Conservation (phyloP, 2,797 vertebrate species). For the Xenentodon cancila region DNA sequence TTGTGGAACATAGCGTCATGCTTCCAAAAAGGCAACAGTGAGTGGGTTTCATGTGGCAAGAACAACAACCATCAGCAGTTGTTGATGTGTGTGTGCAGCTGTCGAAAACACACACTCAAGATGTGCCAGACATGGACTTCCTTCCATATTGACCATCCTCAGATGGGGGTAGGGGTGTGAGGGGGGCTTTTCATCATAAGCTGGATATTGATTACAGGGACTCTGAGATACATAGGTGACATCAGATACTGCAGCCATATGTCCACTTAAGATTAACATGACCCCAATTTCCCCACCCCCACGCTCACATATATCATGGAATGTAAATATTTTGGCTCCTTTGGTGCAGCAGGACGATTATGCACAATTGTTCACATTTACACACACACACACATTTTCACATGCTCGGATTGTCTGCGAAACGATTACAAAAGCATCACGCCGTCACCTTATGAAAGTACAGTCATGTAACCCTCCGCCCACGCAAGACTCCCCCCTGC, state of each 20-base stretch:
- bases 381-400: neutral
- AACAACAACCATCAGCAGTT: constrained; percentile 65
- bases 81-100: constrained; percentile 34
- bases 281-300: constrained; percentile 2
- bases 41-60: constrained; percentile 43
- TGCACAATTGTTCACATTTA: too few relatives aligned
- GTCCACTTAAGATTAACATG: constrained; percentile 32
- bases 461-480: constrained; percentile 20
- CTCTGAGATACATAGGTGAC: constrained; percentile 37
- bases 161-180: neutral
- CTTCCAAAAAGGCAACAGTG: constrained; percentile 13
- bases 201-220: constrained; percentile 68
- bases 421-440: constrained; percentile 17
- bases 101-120: constrained; percentile 21
- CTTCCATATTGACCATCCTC: constrained; percentile 40
- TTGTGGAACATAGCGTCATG: constrained; percentile 9
- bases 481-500: neutral
- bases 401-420: neutral
- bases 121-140: constrained; percentile 31
- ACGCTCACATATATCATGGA: neutral
- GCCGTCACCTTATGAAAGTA: constrained; percentile 38
- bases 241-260: constrained; percentile 65
- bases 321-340: neutral
- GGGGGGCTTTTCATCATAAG: constrained; percentile 42
- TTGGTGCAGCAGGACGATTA: too few relatives aligned